Percentiles rank a stretch among this genome's conserved stretches.
Conservation (phyloP, 1,140 invertebrate genomes). For the Drosophila parabipectinata region DNA sequence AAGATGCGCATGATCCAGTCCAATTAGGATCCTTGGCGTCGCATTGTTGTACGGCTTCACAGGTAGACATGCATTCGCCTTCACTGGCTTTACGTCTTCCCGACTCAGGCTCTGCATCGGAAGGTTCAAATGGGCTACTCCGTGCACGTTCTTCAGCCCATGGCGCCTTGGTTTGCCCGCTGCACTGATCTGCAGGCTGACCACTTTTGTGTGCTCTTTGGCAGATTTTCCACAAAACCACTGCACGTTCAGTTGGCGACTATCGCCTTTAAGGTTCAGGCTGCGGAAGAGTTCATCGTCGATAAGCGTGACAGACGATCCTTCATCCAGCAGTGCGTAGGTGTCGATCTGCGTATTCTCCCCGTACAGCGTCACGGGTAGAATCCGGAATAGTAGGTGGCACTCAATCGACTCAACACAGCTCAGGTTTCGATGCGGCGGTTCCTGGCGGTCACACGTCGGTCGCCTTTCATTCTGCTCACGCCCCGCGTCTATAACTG, state of each 20-base stretch:
- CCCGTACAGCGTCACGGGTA: not conserved
- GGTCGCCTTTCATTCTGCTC: too few relatives aligned
- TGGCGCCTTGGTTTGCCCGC: not conserved
- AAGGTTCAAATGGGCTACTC: too few relatives aligned
- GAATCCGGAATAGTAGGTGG: not conserved
- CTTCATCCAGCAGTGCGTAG: too few relatives aligned
- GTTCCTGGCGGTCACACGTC: not conserved
- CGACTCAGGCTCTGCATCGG: too few relatives aligned
- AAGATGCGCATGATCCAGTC: too few relatives aligned
- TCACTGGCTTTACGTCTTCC: not conserved
- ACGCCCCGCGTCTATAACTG: too few relatives aligned
- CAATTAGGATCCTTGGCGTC: too few relatives aligned
- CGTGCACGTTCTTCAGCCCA: not conserved
- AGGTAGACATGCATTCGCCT: not conserved
- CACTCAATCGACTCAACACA: not conserved
- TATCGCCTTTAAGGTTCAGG: not conserved
- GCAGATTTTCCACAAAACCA: constrained; percentile 4
- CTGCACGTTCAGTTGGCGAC: not conserved
- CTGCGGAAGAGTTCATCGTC: not conserved
- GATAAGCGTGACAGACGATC: not conserved
- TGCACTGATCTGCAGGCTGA: not conserved
- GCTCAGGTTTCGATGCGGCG: not conserved
- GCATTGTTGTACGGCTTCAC: too few relatives aligned
- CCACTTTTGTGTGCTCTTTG: not conserved
- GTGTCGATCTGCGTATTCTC: too few relatives aligned